phyloP scores from a whole-genome alignment of 2,797 vertebrate genomes.

The Hoplostethus atlanticus region DNA sequence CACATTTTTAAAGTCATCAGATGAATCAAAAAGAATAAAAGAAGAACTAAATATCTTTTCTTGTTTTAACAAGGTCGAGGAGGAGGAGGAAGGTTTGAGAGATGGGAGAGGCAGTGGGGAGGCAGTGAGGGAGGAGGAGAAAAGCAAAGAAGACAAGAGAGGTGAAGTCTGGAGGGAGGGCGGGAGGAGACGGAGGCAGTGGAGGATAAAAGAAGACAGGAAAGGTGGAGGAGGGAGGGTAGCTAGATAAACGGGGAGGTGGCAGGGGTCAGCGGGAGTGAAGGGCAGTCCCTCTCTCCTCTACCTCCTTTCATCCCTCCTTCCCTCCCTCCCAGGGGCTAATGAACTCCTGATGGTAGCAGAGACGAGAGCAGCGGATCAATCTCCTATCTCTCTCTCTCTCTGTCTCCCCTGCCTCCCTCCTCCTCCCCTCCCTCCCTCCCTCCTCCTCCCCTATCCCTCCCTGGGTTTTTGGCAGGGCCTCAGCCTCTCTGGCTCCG shows the following conservation, averaged over 20 bases:
- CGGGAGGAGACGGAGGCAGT: not conserved
- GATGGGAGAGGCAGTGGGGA: not conserved
- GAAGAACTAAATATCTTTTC: too few species aligned
- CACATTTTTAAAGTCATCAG: conserved; percentile 19
- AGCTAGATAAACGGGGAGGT: conserved; percentile 47
- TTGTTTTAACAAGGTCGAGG: not conserved
- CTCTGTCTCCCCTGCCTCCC: conserved; percentile 8
- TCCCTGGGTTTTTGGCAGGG: conserved; percentile 63
- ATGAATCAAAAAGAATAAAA: conserved; percentile 3
- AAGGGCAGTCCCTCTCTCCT: conserved; percentile 56
- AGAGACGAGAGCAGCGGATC: conserved; percentile 58
- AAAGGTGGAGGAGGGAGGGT: not conserved
- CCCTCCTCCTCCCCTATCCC: conserved; percentile 27
- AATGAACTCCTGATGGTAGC: conserved; percentile 78
- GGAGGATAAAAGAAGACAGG: conserved; percentile 32
- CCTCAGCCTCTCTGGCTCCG: conserved; percentile 49
- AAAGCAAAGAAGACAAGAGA: not conserved
- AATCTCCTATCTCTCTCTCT: conserved; percentile 46
- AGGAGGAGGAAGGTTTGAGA: not conserved
- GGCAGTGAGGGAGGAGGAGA: not conserved
- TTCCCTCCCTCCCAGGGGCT: conserved; percentile 57
- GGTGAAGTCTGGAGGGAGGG: not conserved
- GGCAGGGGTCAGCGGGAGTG: conserved; percentile 50
- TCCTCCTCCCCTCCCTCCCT: conserved; percentile 1
- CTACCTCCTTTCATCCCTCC: conserved; percentile 51